Evolutionary conservation across 2,113 vertebrate genomes (phyloP), one percentile per base, ranked within the genome.

Genomic region (Athene noctua): DNA sequence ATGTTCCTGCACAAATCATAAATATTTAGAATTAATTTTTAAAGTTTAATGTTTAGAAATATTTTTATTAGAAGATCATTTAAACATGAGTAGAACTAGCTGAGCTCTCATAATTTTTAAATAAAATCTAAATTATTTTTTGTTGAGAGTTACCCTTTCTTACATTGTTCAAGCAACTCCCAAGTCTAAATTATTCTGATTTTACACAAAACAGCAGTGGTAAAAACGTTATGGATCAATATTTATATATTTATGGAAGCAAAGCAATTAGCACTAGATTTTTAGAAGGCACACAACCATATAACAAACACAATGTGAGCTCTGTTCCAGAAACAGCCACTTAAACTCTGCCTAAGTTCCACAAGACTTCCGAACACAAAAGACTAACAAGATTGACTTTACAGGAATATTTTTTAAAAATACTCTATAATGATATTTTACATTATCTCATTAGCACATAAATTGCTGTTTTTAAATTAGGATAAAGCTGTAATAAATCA

Each of bases 381-480:
- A 62, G 42, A 34, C 30, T 78, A 91, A 80, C 47, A 80, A 70
- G 52, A 88, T 29, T 57, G 40, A 6, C 44, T 88, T 19, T 57
- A 57, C 0, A 0, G 29, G 81, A 92, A 93, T 86, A 6, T 63
- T 93, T 91, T 81, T 89, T 36, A 0, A 80, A 84, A 94, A 84
- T 86, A 63, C 38, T 88, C 36, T 66, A 44, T 52, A 94, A 88
- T 86, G 32, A 74, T 91, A 78, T 72, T 96, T 90, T 78, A 85
- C 40, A 72, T 91, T 91, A 72, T 84, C 52, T 91, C 82, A 95
- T 93, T 92, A 91, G 51, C 47, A 91, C 79, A 84, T 71, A 86
- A 88, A 94, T 88, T 93, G 79, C 23, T 62, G 67, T 78, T 81
- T 93, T 96, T 72, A 86, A 73, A 93, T 38, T 80, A 52, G 19